Percentiles rank a stretch among this genome's conserved stretches.
These are phyloP conservation scores for Bicyclus anynana DNA, from an alignment of 1,140 invertebrate species.

Conservation along the genomic window DNA sequence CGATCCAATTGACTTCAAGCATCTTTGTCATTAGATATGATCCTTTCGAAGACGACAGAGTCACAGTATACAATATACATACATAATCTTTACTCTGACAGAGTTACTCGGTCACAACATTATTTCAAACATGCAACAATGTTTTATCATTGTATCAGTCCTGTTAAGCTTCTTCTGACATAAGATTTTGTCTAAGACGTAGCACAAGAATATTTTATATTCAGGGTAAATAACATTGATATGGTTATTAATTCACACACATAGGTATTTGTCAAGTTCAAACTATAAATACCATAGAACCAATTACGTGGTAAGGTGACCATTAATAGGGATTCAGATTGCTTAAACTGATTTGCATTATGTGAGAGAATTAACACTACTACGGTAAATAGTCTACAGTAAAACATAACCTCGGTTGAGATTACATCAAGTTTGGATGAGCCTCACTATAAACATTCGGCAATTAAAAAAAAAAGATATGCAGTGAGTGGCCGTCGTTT, in stretches of 20 bases:
- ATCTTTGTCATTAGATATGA: too few relatives aligned
- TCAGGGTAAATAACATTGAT: background rate
- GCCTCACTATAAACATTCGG: too few relatives aligned
- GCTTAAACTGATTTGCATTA: background rate
- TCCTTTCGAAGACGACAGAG: too few relatives aligned
- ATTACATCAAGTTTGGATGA: too few relatives aligned
- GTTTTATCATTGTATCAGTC: too few relatives aligned
- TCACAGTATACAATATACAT: too few relatives aligned
- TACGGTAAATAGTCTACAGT: background rate
- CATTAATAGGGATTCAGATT: background rate
- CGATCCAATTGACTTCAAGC: too few relatives aligned
- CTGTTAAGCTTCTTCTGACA: too few relatives aligned
- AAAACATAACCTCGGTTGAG: background rate
- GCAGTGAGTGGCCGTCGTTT: too few relatives aligned
- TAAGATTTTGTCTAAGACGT: too few relatives aligned
- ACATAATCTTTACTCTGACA: too few relatives aligned
- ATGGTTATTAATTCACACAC: background rate
- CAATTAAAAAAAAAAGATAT: too few relatives aligned
- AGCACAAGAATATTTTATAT: background rate
- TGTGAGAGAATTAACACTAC: background rate
- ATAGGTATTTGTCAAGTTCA: background rate
- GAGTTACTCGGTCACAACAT: background rate
- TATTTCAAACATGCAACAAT: background rate
- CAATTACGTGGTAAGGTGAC: slow-evolving; percentile 11
- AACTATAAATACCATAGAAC: slow-evolving; percentile 1